Conservation (phyloP, 1,140 invertebrate genomes). For the Dufourea novaeangliae region DNA sequence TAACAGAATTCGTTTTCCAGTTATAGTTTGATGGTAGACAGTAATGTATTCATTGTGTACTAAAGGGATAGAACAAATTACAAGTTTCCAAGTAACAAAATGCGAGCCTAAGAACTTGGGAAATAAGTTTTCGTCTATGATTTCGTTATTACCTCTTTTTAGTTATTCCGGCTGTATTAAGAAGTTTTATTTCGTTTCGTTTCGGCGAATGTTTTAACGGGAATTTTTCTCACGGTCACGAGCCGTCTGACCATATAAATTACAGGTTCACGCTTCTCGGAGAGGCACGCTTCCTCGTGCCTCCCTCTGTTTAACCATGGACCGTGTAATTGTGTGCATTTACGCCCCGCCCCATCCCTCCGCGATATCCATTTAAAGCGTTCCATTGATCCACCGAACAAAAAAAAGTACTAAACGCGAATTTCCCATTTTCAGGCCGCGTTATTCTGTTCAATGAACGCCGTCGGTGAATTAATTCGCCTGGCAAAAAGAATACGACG, state of each 20-base stretch:
- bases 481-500: slow-evolving; percentile 1
- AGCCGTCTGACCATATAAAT: not conserved
- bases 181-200: not conserved
- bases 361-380: not conserved
- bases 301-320: not conserved
- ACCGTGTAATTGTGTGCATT: slow-evolving; percentile 2
- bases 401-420: not conserved
- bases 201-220: not conserved
- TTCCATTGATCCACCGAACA: not conserved
- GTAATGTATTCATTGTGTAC: too few relatives aligned
- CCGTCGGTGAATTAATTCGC: not conserved
- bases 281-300: not conserved
- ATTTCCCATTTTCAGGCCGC: not conserved
- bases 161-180: not conserved
- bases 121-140: not conserved
- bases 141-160: not conserved
- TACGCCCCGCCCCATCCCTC: not conserved
- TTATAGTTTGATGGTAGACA: too few relatives aligned
- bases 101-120: not conserved
- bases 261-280: not conserved
- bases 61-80: too few relatives aligned
- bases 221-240: not conserved
- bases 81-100: not conserved
- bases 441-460: not conserved
- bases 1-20: too few relatives aligned